Percentiles rank a stretch among this genome's conserved stretches.
Evolutionary conservation across 1,140 invertebrate genomes (phyloP).

Genomic region (Aphaenogaster rudis): DNA sequence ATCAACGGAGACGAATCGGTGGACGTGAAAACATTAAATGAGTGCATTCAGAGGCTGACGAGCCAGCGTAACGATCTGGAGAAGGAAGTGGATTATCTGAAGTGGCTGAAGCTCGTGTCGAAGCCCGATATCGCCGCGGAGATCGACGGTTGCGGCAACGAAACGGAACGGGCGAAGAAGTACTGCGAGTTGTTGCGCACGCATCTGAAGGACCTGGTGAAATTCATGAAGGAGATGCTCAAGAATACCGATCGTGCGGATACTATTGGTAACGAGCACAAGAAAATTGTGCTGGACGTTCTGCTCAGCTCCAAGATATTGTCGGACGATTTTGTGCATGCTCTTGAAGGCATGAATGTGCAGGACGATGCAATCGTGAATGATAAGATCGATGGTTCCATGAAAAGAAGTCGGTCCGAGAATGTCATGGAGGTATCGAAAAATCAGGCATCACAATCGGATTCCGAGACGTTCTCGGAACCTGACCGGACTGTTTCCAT

Average conservation of each 20-base stretch:
- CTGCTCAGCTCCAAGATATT: conserved; percentile 81
- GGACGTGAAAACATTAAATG: conserved; percentile 79
- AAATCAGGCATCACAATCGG: conserved; percentile 87
- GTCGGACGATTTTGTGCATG: conserved; percentile 80
- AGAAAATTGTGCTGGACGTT: conserved; percentile 80
- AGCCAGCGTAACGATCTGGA: conserved; percentile 82
- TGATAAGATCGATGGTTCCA: conserved; percentile 22
- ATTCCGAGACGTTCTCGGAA: conserved; percentile 95
- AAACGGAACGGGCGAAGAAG: conserved; percentile 76
- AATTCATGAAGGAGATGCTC: conserved; percentile 84
- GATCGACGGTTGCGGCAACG: conserved; percentile 70
- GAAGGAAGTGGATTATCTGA: conserved; percentile 84
- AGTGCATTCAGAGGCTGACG: conserved; percentile 81
- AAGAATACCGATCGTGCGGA: conserved; percentile 72
- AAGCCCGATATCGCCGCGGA: conserved; percentile 78
- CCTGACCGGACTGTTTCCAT: conserved; percentile 93
- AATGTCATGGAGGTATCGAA: conserved; percentile 72
- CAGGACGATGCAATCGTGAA: conserved; percentile 22
- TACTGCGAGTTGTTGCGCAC: conserved; percentile 81
- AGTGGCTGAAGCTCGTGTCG: conserved; percentile 84
- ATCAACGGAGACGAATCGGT: conserved; percentile 78
- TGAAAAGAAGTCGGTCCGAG: conserved; percentile 78
- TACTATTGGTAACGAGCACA: conserved; percentile 73
- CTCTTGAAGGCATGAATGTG: conserved; percentile 69
- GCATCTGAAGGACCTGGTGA: conserved; percentile 82